Evolutionary conservation across 2,797 vertebrate genomes (phyloP), one percentile per base, ranked within the genome.

Genomic region (Mycteria americana): DNA sequence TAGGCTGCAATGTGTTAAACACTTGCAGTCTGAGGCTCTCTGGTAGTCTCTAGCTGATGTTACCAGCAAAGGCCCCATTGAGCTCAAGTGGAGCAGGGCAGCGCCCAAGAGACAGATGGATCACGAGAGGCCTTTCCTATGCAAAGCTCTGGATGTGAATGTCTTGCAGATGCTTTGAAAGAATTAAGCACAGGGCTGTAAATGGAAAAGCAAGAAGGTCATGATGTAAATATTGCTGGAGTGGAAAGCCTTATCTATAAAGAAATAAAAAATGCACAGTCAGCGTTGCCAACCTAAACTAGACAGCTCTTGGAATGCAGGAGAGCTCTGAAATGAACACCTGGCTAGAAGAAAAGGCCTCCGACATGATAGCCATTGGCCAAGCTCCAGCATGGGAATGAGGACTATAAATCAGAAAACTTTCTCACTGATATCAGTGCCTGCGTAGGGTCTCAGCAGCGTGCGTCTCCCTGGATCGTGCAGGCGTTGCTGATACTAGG

Each of bases 141-240:
- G 72, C 41, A 64, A 73, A 57, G 30, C 22, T 85, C 28, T 80
- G 75, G 39, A 80, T 65, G 67, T 83, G 93, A 91, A 10, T 92
- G 76, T 50, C 50, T 94, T 93, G 92, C 92, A 94, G 92, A 90
- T 94, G 89, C 65, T 91, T 3, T 46, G 64, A 48, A 89, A 82
- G 73, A 85, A 67, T 37, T 70, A 77, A 70, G 13, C 48, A 25
- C 0, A 1, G 37, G 41, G 9, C 18, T 51, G 33, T 86, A 68
- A 91, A 78, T 64, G 67, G 69, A 89, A 88, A 88, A 88, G 14
- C 43, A 43, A 86, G 78, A 73, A 41, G 28, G 35, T 89, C 0
- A 14, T 72, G 28, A 62, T 81, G 78, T 88, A 75, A 95, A 75
- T 91, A 77, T 18, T 77, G 45, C 72, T 78, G 53, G 50, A 91